A percentile compares a stretch with the other conserved stretches of the same genome.
Conservation (phyloP, 2,888 invertebrate genomes). For the Ellobium chinense region DNA sequence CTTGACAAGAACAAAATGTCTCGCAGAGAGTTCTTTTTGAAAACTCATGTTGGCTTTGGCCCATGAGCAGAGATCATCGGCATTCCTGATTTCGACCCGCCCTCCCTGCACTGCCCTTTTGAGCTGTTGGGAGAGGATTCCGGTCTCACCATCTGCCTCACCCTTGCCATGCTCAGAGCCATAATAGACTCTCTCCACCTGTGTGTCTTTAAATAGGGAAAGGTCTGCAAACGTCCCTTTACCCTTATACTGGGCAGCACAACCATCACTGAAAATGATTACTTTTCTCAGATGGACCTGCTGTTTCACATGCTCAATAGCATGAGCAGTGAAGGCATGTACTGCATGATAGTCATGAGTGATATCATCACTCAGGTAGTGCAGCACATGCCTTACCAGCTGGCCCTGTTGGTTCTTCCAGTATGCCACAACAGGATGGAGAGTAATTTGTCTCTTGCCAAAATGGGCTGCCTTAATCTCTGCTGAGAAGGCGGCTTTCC, state of each 20-base stretch:
- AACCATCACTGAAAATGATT: slow-evolving; percentile 11
- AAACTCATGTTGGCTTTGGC: neutral
- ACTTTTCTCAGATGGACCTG: neutral
- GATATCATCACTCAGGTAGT: slow-evolving; percentile 6
- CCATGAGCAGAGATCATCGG: neutral
- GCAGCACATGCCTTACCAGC: slow-evolving; percentile 8
- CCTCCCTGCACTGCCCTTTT: neutral
- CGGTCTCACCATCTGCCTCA: slow-evolving; percentile 30
- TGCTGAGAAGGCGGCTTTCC: neutral
- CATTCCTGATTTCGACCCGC: neutral
- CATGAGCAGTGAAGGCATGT: neutral
- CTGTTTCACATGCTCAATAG: neutral
- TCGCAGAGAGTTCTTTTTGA: neutral
- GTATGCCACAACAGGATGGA: slow-evolving; percentile 18
- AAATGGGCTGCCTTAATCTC: slow-evolving; percentile 33
- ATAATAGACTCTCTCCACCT: slow-evolving; percentile 3
- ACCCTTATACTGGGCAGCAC: slow-evolving; percentile 19
- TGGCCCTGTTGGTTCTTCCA: neutral
- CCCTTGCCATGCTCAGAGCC: slow-evolving; percentile 29
- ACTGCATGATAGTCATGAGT: slow-evolving; percentile 24
- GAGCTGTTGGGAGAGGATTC: neutral
- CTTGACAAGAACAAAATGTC: neutral
- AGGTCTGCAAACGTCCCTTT: slow-evolving; percentile 16
- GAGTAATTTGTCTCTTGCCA: slow-evolving; percentile 14
- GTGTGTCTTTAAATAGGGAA: neutral